Conservation (phyloP, 2,113 vertebrate genomes). For the Pimephales promelas region DNA sequence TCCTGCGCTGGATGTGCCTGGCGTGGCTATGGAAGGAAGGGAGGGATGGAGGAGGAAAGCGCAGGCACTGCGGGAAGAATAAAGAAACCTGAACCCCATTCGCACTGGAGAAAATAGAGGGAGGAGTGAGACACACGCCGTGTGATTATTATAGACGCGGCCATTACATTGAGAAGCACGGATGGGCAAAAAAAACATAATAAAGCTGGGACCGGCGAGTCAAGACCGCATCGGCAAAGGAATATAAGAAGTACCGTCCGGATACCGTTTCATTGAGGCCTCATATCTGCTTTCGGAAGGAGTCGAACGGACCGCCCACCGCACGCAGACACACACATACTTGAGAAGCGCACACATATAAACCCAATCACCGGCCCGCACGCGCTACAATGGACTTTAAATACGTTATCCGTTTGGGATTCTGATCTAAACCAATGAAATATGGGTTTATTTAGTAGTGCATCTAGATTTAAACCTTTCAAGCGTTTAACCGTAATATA, state of each 20-base stretch:
- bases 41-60: slow-evolving; percentile 70
- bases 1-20: slow-evolving; percentile 70
- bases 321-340: slow-evolving; percentile 46
- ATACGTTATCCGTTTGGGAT: slow-evolving; percentile 50
- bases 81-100: slow-evolving; percentile 66
- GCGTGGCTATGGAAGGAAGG: slow-evolving; percentile 67
- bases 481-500: neutral
- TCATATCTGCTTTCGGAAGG: slow-evolving; percentile 59
- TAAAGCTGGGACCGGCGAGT: slow-evolving; percentile 48
- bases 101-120: slow-evolving; percentile 52
- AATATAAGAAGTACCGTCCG: slow-evolving; percentile 60
- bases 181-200: slow-evolving; percentile 43
- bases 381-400: slow-evolving; percentile 50
- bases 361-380: slow-evolving; percentile 67
- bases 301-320: slow-evolving; percentile 58
- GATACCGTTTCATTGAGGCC: slow-evolving; percentile 59
- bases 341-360: slow-evolving; percentile 9
- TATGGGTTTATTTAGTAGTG: slow-evolving; percentile 10
- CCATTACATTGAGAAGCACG: slow-evolving; percentile 70
- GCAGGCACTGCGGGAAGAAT: slow-evolving; percentile 63
- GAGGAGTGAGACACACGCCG: slow-evolving; percentile 52
- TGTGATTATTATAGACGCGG: slow-evolving; percentile 64
- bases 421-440: neutral
- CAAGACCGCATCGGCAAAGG: slow-evolving; percentile 58
- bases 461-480: neutral